Conservation (phyloP, 2,113 vertebrate genomes). For the Chionis minor region DNA sequence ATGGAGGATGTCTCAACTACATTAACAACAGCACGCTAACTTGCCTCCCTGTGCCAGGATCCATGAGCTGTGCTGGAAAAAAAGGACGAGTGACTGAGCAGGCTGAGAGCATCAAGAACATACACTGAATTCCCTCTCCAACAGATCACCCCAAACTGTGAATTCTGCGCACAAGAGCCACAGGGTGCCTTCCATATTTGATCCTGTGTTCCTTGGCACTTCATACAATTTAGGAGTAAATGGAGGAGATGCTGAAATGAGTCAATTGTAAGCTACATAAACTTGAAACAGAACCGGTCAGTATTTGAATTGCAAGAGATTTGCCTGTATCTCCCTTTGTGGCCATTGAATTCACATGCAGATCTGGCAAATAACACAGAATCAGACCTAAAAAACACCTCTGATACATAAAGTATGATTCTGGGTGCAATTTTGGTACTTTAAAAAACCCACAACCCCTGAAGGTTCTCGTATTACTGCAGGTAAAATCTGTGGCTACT, state of each 20-base stretch:
- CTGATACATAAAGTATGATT: neutral
- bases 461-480: neutral
- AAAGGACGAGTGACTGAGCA: neutral
- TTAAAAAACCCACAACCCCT: neutral
- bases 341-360: neutral
- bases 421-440: neutral
- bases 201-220: neutral
- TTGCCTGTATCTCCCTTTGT: neutral
- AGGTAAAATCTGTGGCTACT: neutral
- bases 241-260: neutral
- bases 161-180: neutral
- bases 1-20: neutral
- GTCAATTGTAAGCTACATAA: neutral
- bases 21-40: neutral
- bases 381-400: neutral
- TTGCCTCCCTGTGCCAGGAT: neutral
- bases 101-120: neutral
- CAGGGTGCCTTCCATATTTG: neutral
- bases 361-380: neutral
- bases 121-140: neutral
- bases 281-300: neutral
- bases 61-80: neutral
- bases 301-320: neutral
- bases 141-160: neutral
- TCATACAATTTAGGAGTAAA: neutral